Percentiles rank a stretch among this genome's conserved stretches.
Conservation (phyloP, 2,888 invertebrate species). For the Bellardia bayeri region DNA sequence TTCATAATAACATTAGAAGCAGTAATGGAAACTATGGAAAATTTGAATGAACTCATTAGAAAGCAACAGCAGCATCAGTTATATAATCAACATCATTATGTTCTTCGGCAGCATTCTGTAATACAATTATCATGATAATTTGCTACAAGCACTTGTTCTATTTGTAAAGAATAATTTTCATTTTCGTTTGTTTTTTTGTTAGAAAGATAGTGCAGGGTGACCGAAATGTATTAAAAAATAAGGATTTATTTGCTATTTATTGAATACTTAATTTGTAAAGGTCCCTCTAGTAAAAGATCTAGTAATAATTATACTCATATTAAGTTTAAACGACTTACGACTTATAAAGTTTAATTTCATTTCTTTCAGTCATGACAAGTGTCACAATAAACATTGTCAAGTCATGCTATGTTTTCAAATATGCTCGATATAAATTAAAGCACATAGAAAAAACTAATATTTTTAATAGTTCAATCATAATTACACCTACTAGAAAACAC, state of each 20-base stretch:
- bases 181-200: background rate
- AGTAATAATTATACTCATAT: too few species aligned
- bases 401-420: too few species aligned
- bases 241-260: too few species aligned
- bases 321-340: too few species aligned
- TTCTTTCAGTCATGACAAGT: background rate
- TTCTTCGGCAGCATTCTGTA: background rate
- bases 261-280: too few species aligned
- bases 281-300: too few species aligned
- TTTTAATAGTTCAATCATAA: too few species aligned
- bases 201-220: background rate
- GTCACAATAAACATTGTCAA: too few species aligned
- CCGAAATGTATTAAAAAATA: background rate
- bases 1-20: constrained; percentile 31
- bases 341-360: too few species aligned
- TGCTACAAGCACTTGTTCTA: constrained; percentile 34
- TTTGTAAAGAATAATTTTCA: background rate
- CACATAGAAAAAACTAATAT: too few species aligned
- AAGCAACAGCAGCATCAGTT: background rate
- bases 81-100: constrained; percentile 24
- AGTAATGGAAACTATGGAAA: constrained; percentile 40
- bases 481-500: too few species aligned
- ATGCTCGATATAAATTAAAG: too few species aligned
- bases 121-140: constrained; percentile 39
- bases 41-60: constrained; percentile 36